Evolutionary conservation across 2,797 vertebrate species (phyloP).

Genomic region (Potorous gilbertii): DNA sequence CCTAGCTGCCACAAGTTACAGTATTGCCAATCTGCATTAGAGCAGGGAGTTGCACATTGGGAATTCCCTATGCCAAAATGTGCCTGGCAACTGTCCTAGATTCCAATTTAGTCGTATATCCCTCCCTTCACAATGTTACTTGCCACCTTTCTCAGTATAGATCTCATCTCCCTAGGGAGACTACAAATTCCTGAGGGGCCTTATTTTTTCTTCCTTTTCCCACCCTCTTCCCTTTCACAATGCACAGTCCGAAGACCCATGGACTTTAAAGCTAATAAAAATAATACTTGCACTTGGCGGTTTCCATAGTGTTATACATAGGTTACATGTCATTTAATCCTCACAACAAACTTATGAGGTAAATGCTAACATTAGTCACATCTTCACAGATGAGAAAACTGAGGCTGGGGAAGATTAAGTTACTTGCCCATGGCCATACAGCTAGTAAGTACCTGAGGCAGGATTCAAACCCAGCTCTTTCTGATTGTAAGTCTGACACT

Average conservation of each 20-base stretch:
- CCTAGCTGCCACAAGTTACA: no score
- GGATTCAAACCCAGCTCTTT: neutral
- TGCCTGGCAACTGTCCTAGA: no score
- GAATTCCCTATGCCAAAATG: no score
- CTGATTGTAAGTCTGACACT: neutral
- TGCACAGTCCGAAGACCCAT: neutral
- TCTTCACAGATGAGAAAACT: neutral
- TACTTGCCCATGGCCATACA: neutral
- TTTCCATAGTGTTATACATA: neutral
- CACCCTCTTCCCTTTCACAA: neutral
- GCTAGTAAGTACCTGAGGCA: neutral
- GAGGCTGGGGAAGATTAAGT: neutral
- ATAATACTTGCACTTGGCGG: neutral
- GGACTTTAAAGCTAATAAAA: neutral
- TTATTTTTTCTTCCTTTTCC: neutral
- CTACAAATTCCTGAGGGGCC: neutral
- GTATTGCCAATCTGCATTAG: no score
- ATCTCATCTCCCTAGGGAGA: neutral
- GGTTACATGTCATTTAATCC: neutral
- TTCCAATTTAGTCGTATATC: no score
- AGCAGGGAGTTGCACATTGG: no score
- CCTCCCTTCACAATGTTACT: neutral
- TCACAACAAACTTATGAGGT: neutral
- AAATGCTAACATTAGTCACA: neutral
- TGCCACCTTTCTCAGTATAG: neutral